Base-by-base conservation (phyloP, 2,888 invertebrate species). In the Cantharis flavilabris region DNA sequence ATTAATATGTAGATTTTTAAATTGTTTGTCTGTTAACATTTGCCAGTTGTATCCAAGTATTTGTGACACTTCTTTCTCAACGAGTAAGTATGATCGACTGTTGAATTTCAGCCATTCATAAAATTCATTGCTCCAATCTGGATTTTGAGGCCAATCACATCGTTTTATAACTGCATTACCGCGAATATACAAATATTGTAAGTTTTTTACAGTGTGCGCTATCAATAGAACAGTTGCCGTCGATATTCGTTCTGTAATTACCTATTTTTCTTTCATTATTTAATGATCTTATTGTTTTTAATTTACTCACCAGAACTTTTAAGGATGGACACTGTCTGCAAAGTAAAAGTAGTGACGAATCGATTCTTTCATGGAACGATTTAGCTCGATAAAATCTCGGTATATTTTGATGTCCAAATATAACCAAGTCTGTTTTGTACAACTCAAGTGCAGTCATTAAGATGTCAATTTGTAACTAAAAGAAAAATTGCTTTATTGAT, bases 231-330 rank as follows among this genome's bases (percentile, higher is more conserved):
- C 90, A 0, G 95, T 96, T 0, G 94, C 90, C 2, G 95, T 95
- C 4, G 96, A 96, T 76, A 96, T 90, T 83, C 93, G 90, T 86
- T 96, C 95, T 9, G 94, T 91, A 26, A 95, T 89, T 81, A 93
- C 88, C 94, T 94, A 84, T 18, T 81, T 81, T 14, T 10, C 16
- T 63, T 62, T 18, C 7, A 7, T 49, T 49, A n/a, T 49, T 49
- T n/a, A 23, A 67, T 71, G 65, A 20, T 26, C 63, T n/a, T 62
- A 5, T 13, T n/a, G 69, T 30, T 49, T 7, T 7, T 7, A 49
- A 9, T 76, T 70, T 62, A 84, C 88, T 88, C 89, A 94, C 94
- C 88, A 96, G 86, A 7, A 94, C 94, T 74, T 92, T 91, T 67
- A 96, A 86, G 83, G 91, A 90, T 20, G 90, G 91, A 86, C 95